A percentile compares a stretch with the other conserved stretches of the same genome.
Evolutionary conservation across 2,113 vertebrate species (phyloP).

Genomic region (Acinonyx jubatus): DNA sequence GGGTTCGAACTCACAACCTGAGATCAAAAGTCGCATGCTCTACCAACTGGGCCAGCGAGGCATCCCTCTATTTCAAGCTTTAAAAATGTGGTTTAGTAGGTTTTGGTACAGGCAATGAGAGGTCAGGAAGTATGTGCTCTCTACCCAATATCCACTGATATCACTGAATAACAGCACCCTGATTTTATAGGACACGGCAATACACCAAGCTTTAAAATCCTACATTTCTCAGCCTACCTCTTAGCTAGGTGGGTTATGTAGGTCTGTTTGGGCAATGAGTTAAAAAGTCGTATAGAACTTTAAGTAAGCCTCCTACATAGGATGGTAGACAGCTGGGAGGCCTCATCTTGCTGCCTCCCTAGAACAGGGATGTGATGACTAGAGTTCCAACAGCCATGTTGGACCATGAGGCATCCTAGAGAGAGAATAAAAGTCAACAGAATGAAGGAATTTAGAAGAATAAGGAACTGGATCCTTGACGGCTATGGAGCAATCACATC

Average conservation of each 20-base stretch:
- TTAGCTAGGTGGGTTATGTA: neutral
- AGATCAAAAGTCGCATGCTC: neutral
- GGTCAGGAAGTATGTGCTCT: neutral
- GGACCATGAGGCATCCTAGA: neutral
- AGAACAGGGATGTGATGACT: neutral
- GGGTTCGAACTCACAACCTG: neutral
- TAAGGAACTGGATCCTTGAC: neutral
- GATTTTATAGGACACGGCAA: neutral
- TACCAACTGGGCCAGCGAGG: neutral
- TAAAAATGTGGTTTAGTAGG: neutral
- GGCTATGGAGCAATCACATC: neutral
- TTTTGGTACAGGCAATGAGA: neutral
- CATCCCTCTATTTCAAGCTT: neutral
- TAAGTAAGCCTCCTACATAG: neutral
- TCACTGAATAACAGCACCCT: neutral
- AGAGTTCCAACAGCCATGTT: neutral
- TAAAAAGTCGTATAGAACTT: neutral
- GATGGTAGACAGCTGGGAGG: neutral
- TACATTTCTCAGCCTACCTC: neutral
- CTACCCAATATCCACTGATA: neutral
- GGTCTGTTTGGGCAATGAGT: neutral
- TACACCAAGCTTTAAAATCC: neutral
- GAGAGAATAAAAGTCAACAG: neutral
- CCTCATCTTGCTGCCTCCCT: neutral
- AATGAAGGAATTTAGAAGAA: neutral